phyloP scores from a whole-genome alignment of 2,888 invertebrate species.

The Dendrolimus pini region DNA sequence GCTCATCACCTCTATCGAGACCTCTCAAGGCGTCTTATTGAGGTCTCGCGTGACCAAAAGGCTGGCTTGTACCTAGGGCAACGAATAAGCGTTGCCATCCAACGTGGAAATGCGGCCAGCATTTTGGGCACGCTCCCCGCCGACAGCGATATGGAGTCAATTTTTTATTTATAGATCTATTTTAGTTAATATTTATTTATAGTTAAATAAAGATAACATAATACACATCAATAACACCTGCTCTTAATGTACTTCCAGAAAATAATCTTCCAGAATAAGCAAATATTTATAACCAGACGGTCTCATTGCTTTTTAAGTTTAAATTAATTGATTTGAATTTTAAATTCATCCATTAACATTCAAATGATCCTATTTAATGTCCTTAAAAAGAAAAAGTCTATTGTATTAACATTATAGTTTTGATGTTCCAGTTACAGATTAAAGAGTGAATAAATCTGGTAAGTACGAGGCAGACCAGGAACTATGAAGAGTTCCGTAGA shows the following conservation, averaged over 20 bases:
- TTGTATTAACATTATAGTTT: not conserved
- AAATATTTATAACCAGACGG: not conserved
- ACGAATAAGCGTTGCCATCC: too few relatives aligned
- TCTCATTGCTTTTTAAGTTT: not conserved
- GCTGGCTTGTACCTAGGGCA: too few relatives aligned
- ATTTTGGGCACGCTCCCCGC: too few relatives aligned
- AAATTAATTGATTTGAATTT: not conserved
- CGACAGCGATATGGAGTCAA: too few relatives aligned
- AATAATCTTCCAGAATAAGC: not conserved
- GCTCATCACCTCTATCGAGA: too few relatives aligned
- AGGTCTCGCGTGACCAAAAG: too few relatives aligned
- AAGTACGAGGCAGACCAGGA: not conserved
- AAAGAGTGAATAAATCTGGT: not conserved
- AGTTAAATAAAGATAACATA: too few relatives aligned
- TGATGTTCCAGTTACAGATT: not conserved
- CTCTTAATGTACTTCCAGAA: not conserved
- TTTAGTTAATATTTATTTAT: too few relatives aligned
- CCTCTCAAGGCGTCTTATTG: too few relatives aligned
- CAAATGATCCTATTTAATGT: not conserved
- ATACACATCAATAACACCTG: not conserved
- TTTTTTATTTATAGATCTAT: too few relatives aligned
- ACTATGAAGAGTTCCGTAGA: too few relatives aligned
- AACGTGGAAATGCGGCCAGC: too few relatives aligned
- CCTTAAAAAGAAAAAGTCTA: not conserved
- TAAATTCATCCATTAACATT: not conserved